Base-by-base conservation (phyloP, 2,113 vertebrate genomes). In the Festucalex cinctus region DNA sequence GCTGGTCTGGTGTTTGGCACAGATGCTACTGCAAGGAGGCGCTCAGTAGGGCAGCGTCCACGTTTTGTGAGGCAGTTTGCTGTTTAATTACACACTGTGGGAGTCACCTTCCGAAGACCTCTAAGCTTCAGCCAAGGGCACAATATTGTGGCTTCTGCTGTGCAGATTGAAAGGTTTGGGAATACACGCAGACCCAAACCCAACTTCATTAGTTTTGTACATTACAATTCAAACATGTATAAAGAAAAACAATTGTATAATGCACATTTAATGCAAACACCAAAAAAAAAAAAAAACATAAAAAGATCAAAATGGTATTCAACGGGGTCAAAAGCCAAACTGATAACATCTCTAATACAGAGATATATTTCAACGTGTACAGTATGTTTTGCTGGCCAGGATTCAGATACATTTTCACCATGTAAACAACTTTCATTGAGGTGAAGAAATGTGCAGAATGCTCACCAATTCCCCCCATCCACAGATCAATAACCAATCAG, bases 81-180 rank as follows among this genome's bases (percentile, higher is more conserved):
- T 88, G 88, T 90, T 90, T 92, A 91, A 90, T 92, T 92, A 90
- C 83, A 86, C 84, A 75, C 89, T 78, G 88, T 88, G 86, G 88
- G 90, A 92, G 88, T 91, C 88, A 91, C 90, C 90, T 91, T 92
- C 82, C 79, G 76, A 76, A 72, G 75, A 81, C 85, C 83, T 81
- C 70, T 0, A 67, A 16, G 36, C 44, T 71, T 43, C 46, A 77
- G 79, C 85, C 79, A 81, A 88, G 88, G 86, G 78, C 77, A 73
- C 24, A 35, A n/a, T 26, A 13, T 20, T 41, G 77, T 37, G 74
- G 63, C 68, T 73, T 60, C 32, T 73, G 16, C 65, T 72, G 78
- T 69, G 65, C 74, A 67, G 35, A 79, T 70, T 65, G 39, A 46
- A 69, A 65, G 46, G n/a, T 32, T n/a, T 65, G 70, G 77, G 62